Evolutionary conservation across 2,113 vertebrate genomes (phyloP), one percentile per base, ranked within the genome.

Genomic region (Puntigrus tetrazona): DNA sequence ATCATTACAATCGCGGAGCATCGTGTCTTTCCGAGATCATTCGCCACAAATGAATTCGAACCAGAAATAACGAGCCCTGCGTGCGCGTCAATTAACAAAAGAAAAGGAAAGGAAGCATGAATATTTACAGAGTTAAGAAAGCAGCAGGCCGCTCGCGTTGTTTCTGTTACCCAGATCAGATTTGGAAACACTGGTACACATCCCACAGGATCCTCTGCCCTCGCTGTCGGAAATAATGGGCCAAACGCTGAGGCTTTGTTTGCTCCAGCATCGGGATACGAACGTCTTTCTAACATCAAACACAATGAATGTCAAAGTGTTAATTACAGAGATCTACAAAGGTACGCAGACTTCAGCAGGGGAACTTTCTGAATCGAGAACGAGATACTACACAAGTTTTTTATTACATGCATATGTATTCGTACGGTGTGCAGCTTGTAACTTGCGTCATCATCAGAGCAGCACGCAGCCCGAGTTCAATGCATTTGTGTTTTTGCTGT

Each of bases 211-310:
- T 91, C 86, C 87, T 91, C 84, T 89, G 86, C 90, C 81, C 88
- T 87, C 89, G 59, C 90, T 83, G 93, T 92, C 92, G 91, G 84
- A 93, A 91, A 88, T 92, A 93, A 93, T 86, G 87, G 87, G 86
- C 55, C 59, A 78, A 87, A 87, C 87, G 81, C 34, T 82, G 88
- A 90, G 83, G 80, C 86, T 93, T 82, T 91, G 89, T 92, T 86
- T 89, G 86, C 87, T 87, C 88, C 85, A 86, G 88, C 86, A 88
- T 82, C 67, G 34, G 75, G 67, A 84, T 87, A 94, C 93, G 93
- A 94, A 91, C 93, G 93, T 93, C 92, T 86, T 92, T 88, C 36
- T 90, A 92, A 94, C 92, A 94, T 94, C 93, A 94, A 94, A 94
- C 93, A 82, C 89, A 85, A 91, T 88, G 75, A 84, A 91, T 91